These are phyloP conservation scores for Botia kubotai DNA, from an alignment of 2,797 vertebrate species.

Conservation along the genomic window DNA sequence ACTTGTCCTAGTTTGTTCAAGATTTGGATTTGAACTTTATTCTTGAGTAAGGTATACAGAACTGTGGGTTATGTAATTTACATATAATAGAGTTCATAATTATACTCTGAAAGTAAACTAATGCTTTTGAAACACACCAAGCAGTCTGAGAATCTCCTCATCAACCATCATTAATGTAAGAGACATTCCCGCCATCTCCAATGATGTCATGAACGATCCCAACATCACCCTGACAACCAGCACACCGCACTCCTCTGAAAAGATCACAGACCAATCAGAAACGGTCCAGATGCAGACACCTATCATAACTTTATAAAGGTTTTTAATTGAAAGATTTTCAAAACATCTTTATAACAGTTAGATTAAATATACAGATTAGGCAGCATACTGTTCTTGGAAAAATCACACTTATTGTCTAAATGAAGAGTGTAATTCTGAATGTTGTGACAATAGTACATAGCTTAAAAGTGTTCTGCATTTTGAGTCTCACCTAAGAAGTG, in stretches of 20 bases:
- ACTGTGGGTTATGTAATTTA: not conserved
- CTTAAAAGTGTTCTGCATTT: not conserved
- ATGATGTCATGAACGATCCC: constrained; percentile 91
- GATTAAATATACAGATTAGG: no score
- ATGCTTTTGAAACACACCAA: constrained; percentile 77
- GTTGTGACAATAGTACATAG: not conserved
- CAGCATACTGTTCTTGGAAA: not conserved
- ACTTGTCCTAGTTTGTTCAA: no score
- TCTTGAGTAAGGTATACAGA: not conserved
- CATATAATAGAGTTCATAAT: not conserved
- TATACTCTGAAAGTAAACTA: not conserved
- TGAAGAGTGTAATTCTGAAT: not conserved
- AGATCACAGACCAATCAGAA: not conserved
- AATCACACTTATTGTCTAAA: no score
- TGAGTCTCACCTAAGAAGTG: constrained; percentile 79
- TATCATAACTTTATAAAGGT: not conserved
- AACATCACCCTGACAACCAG: constrained; percentile 82
- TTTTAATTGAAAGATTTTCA: no score
- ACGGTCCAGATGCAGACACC: not conserved
- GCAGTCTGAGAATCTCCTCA: constrained; percentile 80
- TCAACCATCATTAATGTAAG: constrained; percentile 85
- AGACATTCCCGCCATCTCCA: constrained; percentile 94
- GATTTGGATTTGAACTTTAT: no score
- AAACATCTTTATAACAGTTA: no score
- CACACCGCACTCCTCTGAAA: constrained; percentile 79